phyloP scores from a whole-genome alignment of 2,113 vertebrate species.

The Gavia stellata region DNA sequence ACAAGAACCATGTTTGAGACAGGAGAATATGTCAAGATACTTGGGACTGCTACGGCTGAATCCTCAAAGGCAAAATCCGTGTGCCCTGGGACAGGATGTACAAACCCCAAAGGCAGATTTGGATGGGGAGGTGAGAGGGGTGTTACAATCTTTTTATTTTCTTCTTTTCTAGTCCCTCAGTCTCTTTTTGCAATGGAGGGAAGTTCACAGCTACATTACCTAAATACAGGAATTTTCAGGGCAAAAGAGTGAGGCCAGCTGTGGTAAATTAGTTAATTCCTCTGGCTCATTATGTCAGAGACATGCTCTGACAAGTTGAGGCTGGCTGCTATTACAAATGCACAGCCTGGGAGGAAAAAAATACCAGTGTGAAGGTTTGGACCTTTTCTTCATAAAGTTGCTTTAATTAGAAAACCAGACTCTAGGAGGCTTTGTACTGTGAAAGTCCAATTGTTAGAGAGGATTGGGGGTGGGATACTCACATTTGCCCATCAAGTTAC shows the following conservation, averaged over 20 bases:
- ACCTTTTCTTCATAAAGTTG: not conserved
- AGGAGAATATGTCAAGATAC: not conserved
- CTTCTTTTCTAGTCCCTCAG: not conserved
- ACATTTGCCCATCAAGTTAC: not conserved
- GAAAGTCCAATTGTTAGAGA: slow-evolving; percentile 4
- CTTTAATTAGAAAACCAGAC: slow-evolving; percentile 55
- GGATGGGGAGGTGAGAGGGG: not conserved
- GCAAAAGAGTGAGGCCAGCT: not conserved
- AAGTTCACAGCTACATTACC: not conserved
- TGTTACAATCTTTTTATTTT: not conserved
- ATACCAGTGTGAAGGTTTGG: not conserved
- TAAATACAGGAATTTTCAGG: not conserved
- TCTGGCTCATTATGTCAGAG: not conserved
- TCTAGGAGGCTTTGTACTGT: not conserved
- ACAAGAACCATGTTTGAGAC: not conserved
- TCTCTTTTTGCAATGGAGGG: not conserved
- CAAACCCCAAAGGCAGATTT: not conserved
- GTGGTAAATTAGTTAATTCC: slow-evolving; percentile 39
- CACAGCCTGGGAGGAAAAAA: not conserved
- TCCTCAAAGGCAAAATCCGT: not conserved
- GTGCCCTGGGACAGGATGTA: not conserved
- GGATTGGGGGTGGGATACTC: not conserved
- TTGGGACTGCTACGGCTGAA: rapidly evolving
- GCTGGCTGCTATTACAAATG: not conserved
- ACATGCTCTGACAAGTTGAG: not conserved